These are phyloP conservation scores for zebrafish (Danio rerio) DNA, from an alignment of 2,113 vertebrate genomes.

Conservation along the genomic window GRCz12tu NC_133193.1:41253001-41253500, in stretches of 20 bases:
- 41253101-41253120: neutral
- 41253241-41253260: slow-evolving; percentile 75
- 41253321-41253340: slow-evolving; percentile 74
- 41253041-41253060: neutral
- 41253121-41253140: slow-evolving; percentile 13
- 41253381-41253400: neutral
- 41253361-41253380: neutral
- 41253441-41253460: neutral
- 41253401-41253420: neutral
- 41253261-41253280: slow-evolving; percentile 67
- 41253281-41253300: slow-evolving; percentile 65
- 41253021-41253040: neutral
- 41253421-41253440: neutral
- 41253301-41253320: slow-evolving; percentile 75
- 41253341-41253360: slow-evolving; percentile 71
- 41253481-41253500: neutral
- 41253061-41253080: neutral
- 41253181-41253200: slow-evolving; percentile 63
- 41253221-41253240: slow-evolving; percentile 75
- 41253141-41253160: slow-evolving; percentile 67
- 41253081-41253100: neutral
- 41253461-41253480: neutral
- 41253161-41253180: slow-evolving; percentile 13
- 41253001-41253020: neutral
- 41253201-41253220: slow-evolving; percentile 69